Evolutionary conservation across 2,888 invertebrate species (phyloP).

Genomic region (Acanthoscelides obtectus): DNA sequence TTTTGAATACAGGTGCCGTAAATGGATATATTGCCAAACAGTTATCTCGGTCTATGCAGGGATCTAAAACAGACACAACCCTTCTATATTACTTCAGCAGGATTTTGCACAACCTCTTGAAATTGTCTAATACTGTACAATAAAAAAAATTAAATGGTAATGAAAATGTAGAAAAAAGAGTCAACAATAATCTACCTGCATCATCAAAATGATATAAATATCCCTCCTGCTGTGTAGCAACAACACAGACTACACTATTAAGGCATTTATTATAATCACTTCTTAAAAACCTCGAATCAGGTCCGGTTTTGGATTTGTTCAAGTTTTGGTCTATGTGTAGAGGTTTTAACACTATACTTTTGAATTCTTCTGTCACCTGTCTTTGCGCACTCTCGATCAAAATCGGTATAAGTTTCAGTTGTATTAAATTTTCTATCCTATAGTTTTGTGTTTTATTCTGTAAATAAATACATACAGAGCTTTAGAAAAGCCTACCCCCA

Average conservation of each 20-base stretch:
- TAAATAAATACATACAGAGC: constrained; percentile 14
- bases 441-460: constrained; percentile 38
- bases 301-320: constrained; percentile 26
- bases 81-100: no score
- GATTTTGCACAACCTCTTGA: no score
- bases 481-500: no score
- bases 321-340: constrained; percentile 42
- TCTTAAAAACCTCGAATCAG: constrained; percentile 38
- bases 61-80: constrained; percentile 29
- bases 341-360: constrained; percentile 50
- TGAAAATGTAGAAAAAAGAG: no score
- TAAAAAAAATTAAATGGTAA: no score
- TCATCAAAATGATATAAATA: constrained; percentile 66
- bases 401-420: constrained; percentile 48
- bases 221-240: constrained; percentile 64
- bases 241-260: constrained; percentile 58
- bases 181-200: constrained; percentile 31
- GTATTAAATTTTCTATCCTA: constrained; percentile 47
- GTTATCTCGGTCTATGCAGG: constrained; percentile 40
- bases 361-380: constrained; percentile 51
- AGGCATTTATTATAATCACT: constrained; percentile 55
- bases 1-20: constrained; percentile 63
- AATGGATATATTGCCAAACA: constrained; percentile 66
- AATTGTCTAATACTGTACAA: no score
- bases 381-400: constrained; percentile 43